Evolutionary conservation across 2,113 vertebrate species (phyloP), one percentile per base, ranked within the genome.

Genomic region (Xenus cinereus): DNA sequence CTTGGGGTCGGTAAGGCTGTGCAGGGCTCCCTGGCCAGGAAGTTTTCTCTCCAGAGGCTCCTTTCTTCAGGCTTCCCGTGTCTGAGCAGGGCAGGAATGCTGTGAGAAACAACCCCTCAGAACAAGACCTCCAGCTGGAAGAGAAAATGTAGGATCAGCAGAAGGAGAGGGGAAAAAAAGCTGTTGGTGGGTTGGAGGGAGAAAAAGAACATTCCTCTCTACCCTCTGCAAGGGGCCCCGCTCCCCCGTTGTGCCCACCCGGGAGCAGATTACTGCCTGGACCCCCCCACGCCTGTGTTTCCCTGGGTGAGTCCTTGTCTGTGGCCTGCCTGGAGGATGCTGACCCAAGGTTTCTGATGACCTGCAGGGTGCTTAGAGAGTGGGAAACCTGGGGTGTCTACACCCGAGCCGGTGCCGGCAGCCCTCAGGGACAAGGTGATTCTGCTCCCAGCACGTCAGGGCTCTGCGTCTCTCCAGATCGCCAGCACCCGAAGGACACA

Each of bases 381-480:
- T 18, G 41, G 57, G 21, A 50, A 28, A 12, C 0, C 17, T 6
- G 23, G 15, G 21, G 9, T 10, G 12, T 7, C 57, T 23, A 3
- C 37, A 7, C 12, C 27, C 1, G 1, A 19, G 37, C 39, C 1
- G 2, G 59, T 41, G 84, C 16, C 1, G 2, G 17, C 50, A 56
- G 74, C 19, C 26, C 30, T 2, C 24, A 39, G 27, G 64, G 62
- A 14, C 59, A 68, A 24, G 35, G 26, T 5, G 37, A 14, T 10
- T 15, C 51, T 1, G 10, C 14, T 72, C 33, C 30, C 35, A 11
- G 56, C 33, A 20, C 14, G 2, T 1, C 1, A 1, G 41, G 24
- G 28, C 12, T 41, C 60, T 46, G 28, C 4, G 1, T 0, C 0
- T 18, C 67, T 32, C 27, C 6, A 2, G 14, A 2, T 6, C 3